Conservation (phyloP, 2,113 vertebrate species). For the Saccopteryx leptura region DNA sequence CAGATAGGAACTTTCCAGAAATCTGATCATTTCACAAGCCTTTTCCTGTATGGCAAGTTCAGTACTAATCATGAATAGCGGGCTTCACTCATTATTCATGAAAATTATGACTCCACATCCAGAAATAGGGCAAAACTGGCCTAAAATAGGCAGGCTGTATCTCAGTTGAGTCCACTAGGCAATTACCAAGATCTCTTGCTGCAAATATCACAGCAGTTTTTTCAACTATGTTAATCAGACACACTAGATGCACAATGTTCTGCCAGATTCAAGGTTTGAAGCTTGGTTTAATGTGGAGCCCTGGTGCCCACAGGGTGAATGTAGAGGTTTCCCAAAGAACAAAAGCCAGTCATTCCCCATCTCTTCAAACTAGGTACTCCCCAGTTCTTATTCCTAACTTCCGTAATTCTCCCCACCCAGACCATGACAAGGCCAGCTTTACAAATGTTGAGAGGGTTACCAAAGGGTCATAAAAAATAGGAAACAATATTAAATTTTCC, state of each 20-base stretch:
- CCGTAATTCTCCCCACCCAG: neutral
- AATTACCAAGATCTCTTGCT: slow-evolving; percentile 69
- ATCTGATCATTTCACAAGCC: slow-evolving; percentile 64
- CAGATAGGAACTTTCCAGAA: slow-evolving; percentile 77
- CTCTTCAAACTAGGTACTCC: neutral
- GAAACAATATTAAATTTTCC: slow-evolving; percentile 63
- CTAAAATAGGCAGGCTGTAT: slow-evolving; percentile 52
- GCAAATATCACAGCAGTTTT: slow-evolving; percentile 40
- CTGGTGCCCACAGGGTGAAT: neutral
- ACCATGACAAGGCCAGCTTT: neutral
- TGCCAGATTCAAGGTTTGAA: slow-evolving; percentile 21
- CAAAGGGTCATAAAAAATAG: slow-evolving; percentile 62
- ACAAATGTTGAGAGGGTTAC: slow-evolving; percentile 53
- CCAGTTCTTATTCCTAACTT: neutral
- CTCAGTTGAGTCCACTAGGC: slow-evolving; percentile 52
- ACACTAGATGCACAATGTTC: slow-evolving; percentile 28
- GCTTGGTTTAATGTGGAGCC: neutral
- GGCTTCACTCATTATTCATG: slow-evolving; percentile 72
- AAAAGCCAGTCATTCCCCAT: neutral
- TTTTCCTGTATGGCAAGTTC: slow-evolving; percentile 69
- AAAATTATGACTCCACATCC: slow-evolving; percentile 78
- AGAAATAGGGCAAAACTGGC: slow-evolving; percentile 73
- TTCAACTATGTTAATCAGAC: slow-evolving; percentile 58
- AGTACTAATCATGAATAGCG: slow-evolving; percentile 63
- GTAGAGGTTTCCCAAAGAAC: slow-evolving; percentile 3